Evolutionary conservation across 2,113 vertebrate species (phyloP).

Genomic region (Scophthalmus maximus): DNA sequence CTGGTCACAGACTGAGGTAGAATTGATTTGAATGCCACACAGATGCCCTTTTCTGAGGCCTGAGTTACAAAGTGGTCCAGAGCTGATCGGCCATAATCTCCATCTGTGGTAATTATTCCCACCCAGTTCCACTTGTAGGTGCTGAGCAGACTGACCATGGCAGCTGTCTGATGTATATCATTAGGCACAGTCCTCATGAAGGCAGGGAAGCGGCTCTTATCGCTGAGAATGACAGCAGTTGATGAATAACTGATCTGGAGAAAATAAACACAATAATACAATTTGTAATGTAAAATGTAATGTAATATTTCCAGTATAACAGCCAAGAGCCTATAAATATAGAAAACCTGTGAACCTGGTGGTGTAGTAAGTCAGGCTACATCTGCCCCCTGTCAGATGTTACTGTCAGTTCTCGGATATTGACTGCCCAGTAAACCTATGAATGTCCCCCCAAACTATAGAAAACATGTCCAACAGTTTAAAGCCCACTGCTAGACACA

Average conservation of each 20-base stretch:
- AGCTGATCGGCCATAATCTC: slow-evolving; percentile 87
- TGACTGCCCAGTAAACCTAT: too few species aligned
- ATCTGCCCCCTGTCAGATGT: too few species aligned
- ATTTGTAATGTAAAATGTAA: not conserved
- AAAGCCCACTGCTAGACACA: too few species aligned
- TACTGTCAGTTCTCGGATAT: too few species aligned
- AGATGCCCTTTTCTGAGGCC: slow-evolving; percentile 82
- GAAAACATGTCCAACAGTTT: too few species aligned
- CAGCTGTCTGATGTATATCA: slow-evolving; percentile 88
- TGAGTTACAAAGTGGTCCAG: slow-evolving; percentile 85
- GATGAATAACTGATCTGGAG: slow-evolving; percentile 90
- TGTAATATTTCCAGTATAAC: too few species aligned
- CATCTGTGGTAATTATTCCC: slow-evolving; percentile 87
- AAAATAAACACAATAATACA: not conserved
- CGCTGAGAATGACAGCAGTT: slow-evolving; percentile 89
- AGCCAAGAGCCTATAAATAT: too few species aligned
- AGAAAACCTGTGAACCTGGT: too few species aligned
- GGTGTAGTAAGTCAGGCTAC: too few species aligned
- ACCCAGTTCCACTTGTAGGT: slow-evolving; percentile 88
- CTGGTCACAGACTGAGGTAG: slow-evolving; percentile 85
- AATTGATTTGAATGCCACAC: slow-evolving; percentile 88
- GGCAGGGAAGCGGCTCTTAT: slow-evolving; percentile 89
- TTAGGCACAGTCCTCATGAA: slow-evolving; percentile 90
- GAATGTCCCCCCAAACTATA: too few species aligned
- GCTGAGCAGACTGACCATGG: slow-evolving; percentile 86